Percentiles rank a stretch among this genome's conserved stretches.
phyloP scores from a whole-genome alignment of 2,888 invertebrate genomes.

The Noctua janthe region DNA sequence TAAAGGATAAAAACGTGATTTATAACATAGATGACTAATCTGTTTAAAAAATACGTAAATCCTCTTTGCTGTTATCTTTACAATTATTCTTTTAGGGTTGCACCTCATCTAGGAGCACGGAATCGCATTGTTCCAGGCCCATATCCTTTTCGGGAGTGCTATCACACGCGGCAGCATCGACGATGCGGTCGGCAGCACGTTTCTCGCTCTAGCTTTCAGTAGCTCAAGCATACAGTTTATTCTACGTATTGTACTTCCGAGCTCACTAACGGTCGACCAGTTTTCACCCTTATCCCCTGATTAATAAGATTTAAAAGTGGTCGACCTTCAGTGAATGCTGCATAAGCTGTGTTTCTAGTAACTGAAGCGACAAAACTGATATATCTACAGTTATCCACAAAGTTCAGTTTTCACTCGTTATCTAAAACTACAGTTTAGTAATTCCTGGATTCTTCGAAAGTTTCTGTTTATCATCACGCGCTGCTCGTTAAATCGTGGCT shows the following conservation, averaged over 20 bases:
- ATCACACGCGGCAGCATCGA: no score
- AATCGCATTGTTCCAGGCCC: no score
- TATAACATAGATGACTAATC: neutral
- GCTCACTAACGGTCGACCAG: no score
- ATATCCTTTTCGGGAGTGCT: no score
- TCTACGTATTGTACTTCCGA: neutral
- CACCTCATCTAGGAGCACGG: no score
- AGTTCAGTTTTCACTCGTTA: constrained; percentile 37
- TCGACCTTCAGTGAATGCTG: no score
- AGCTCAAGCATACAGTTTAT: neutral
- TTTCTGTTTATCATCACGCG: constrained; percentile 54
- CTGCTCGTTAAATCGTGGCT: constrained; percentile 32
- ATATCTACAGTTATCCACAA: neutral
- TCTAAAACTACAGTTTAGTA: constrained; percentile 30
- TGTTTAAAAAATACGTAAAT: neutral
- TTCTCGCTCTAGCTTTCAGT: neutral
- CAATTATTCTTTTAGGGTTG: neutral
- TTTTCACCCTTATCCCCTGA: no score
- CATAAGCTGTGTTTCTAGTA: neutral
- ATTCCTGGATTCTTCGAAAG: constrained; percentile 34
- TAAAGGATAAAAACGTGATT: no score
- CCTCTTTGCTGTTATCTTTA: neutral
- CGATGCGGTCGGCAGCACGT: neutral
- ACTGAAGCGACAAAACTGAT: neutral
- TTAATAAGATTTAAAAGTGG: no score